Evolutionary conservation across 2,113 vertebrate genomes (phyloP).

Genomic region (Labeo rohita): DNA sequence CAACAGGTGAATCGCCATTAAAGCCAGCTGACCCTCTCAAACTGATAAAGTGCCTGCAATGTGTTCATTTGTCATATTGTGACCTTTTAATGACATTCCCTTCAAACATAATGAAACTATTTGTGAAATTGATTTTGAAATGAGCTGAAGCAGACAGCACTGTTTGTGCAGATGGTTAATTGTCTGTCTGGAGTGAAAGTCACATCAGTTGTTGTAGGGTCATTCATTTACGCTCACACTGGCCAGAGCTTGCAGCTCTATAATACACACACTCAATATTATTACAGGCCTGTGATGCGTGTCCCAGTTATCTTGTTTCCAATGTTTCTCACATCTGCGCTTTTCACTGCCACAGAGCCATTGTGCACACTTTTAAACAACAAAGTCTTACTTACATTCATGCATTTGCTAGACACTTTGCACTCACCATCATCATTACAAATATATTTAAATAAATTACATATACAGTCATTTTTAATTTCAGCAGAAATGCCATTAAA

Average conservation of each 20-base stretch:
- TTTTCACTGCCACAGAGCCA: not conserved
- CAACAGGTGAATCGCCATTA: slow-evolving; percentile 14
- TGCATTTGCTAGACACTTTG: not conserved
- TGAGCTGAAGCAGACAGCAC: slow-evolving; percentile 23
- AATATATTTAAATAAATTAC: not conserved
- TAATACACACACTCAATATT: not conserved
- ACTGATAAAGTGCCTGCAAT: not conserved
- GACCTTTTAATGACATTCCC: slow-evolving; percentile 53
- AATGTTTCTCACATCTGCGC: not conserved
- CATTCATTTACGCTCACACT: slow-evolving; percentile 3
- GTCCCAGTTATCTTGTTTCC: not conserved
- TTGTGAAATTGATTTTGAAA: slow-evolving; percentile 40
- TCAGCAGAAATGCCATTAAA: not conserved
- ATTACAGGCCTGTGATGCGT: not conserved
- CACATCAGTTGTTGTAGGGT: slow-evolving; percentile 7
- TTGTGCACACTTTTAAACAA: not conserved
- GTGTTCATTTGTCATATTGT: slow-evolving; percentile 13
- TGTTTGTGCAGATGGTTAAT: slow-evolving; percentile 32
- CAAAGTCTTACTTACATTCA: not conserved
- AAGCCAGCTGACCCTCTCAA: not conserved
- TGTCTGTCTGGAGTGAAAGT: slow-evolving; percentile 32
- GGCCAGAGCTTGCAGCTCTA: not conserved
- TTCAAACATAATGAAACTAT: slow-evolving; percentile 19
- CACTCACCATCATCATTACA: not conserved
- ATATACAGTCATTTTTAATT: no score